Evolutionary conservation across 1,140 invertebrate species (phyloP).

Genomic region (Mercenaria mercenaria): DNA sequence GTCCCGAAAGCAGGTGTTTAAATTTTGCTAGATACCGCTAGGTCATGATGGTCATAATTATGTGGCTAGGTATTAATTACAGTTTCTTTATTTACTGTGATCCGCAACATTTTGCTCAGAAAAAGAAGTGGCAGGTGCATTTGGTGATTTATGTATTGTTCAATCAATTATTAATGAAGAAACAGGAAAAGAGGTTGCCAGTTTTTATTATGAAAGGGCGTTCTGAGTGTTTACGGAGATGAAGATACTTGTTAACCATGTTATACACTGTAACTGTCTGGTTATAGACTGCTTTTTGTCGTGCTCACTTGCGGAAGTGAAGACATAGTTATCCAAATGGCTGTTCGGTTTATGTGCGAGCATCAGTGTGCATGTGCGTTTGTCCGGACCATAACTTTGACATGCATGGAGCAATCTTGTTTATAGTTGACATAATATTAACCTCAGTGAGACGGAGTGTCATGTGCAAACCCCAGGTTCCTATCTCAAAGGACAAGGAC

Average conservation of each 20-base stretch:
- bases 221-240: not conserved
- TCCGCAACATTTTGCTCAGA: not conserved
- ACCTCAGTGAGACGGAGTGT: no score
- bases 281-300: no score
- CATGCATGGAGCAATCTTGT: no score
- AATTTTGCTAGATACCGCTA: not conserved
- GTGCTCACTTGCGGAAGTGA: no score
- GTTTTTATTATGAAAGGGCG: not conserved
- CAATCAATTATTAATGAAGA: not conserved
- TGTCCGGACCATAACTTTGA: no score
- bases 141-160: not conserved
- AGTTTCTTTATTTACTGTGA: constrained; percentile 24
- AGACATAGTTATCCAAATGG: no score
- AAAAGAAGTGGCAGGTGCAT: constrained; percentile 11
- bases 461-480: no score
- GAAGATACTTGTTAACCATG: not conserved
- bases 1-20: constrained; percentile 22
- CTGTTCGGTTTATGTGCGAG: no score
- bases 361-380: no score
- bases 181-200: not conserved
- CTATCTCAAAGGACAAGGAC: no score
- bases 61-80: constrained; percentile 33
- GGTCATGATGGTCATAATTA: constrained; percentile 6
- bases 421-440: no score
- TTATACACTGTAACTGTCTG: no score